Conservation (phyloP, 2,113 vertebrate genomes). For the Pachycephala philippinensis region DNA sequence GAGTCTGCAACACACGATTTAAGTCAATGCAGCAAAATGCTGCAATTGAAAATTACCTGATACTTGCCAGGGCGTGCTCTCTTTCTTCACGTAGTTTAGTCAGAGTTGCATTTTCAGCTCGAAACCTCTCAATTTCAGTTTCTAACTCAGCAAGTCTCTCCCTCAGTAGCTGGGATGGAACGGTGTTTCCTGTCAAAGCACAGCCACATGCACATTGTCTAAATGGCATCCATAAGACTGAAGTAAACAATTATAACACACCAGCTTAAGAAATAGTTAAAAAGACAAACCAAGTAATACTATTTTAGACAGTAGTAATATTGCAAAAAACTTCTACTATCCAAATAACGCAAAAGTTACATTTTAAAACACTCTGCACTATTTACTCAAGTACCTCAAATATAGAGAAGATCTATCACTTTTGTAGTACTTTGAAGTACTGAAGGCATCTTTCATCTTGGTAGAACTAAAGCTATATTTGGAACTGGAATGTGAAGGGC, state of each 20-base stretch:
- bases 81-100: slow-evolving; percentile 83
- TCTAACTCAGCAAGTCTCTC: slow-evolving; percentile 86
- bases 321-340: background rate
- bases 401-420: background rate
- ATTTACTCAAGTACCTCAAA: background rate
- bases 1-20: background rate
- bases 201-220: background rate
- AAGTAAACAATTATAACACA: background rate
- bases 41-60: slow-evolving; percentile 74
- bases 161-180: slow-evolving; percentile 81
- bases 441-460: background rate
- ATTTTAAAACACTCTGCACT: background rate
- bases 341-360: background rate
- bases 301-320: background rate
- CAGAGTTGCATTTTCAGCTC: slow-evolving; percentile 84
- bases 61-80: slow-evolving; percentile 74
- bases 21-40: background rate
- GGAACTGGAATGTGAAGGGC: background rate
- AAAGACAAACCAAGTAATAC: background rate
- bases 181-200: slow-evolving; percentile 71
- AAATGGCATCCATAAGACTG: background rate
- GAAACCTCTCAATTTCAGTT: slow-evolving; percentile 90
- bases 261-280: background rate
- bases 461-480: background rate
- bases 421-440: background rate